Conservation (phyloP, 1,140 invertebrate species). For the Heliconius eleuchia region DNA sequence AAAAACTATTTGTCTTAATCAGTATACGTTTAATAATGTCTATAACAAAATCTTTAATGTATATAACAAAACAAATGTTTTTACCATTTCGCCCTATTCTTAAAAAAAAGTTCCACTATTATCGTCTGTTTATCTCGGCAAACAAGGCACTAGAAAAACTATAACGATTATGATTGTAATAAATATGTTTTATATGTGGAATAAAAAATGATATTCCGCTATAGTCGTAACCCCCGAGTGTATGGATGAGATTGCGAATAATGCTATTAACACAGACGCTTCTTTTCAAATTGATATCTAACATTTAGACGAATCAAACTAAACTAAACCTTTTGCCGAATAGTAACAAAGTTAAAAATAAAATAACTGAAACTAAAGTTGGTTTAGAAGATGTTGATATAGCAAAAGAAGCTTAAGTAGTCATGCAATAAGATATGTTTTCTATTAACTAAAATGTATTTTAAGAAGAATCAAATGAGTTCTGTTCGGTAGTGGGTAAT, state of each 20-base stretch:
- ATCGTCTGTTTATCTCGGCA: slow-evolving; percentile 67
- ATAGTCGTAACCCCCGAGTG: slow-evolving; percentile 74
- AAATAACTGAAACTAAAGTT: slow-evolving; percentile 29
- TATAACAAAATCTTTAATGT: background rate
- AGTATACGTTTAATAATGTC: no score
- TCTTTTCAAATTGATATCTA: slow-evolving; percentile 81
- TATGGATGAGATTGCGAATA: slow-evolving; percentile 81
- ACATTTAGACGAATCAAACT: slow-evolving; percentile 38
- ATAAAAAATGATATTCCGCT: slow-evolving; percentile 77
- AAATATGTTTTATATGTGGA: slow-evolving; percentile 81
- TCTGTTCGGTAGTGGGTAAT: slow-evolving; percentile 78
- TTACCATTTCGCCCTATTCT: slow-evolving; percentile 4
- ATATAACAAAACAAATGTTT: background rate
- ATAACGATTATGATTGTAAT: slow-evolving; percentile 76
- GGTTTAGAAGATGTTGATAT: slow-evolving; percentile 37
- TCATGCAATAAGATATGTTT: slow-evolving; percentile 41
- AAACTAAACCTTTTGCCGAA: slow-evolving; percentile 50
- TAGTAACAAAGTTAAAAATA: slow-evolving; percentile 43
- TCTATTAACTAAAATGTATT: slow-evolving; percentile 45
- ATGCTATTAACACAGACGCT: slow-evolving; percentile 82
- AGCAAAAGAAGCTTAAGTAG: slow-evolving; percentile 41
- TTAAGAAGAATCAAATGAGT: slow-evolving; percentile 77
- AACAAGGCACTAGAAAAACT: slow-evolving; percentile 71
- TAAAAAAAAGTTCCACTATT: slow-evolving; percentile 55
- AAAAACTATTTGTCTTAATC: no score